A percentile compares a stretch with the other conserved stretches of the same genome.
phyloP scores from a whole-genome alignment of 2,797 vertebrate genomes.

The Aldrovandia affinis region DNA sequence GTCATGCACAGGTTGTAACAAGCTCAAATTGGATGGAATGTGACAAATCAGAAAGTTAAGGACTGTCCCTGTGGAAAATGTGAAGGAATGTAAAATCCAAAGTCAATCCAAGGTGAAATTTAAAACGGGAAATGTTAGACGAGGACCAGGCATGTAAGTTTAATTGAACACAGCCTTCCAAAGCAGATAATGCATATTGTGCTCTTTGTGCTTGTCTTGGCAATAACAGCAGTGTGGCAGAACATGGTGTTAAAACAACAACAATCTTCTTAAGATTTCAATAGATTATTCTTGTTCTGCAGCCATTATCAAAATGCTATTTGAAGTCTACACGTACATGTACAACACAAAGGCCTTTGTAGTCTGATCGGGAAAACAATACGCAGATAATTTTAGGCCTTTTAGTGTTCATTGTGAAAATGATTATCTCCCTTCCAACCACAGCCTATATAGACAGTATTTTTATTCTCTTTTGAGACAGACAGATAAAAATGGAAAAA shows the following conservation, averaged over 20 bases:
- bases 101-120: too few species aligned
- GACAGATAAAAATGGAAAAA: neutral
- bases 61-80: neutral
- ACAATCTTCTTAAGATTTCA: neutral
- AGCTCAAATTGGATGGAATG: neutral
- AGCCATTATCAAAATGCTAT: neutral
- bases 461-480: neutral
- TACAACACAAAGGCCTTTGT: neutral
- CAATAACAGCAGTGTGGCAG: neutral
- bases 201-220: neutral
- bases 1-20: too few species aligned
- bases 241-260: neutral
- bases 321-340: neutral
- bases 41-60: neutral
- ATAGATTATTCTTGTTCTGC: neutral
- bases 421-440: constrained; percentile 9
- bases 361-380: neutral
- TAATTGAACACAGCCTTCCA: neutral
- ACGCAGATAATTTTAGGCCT: constrained; percentile 6
- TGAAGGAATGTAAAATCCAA: neutral
- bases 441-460: neutral
- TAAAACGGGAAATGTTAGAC: neutral
- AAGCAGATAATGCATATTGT: neutral
- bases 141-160: neutral
- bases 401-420: constrained; percentile 4